Percentiles rank a stretch among this genome's conserved stretches.
phyloP scores from a whole-genome alignment of 2,113 vertebrate genomes.

The Cyrtonyx montezumae region DNA sequence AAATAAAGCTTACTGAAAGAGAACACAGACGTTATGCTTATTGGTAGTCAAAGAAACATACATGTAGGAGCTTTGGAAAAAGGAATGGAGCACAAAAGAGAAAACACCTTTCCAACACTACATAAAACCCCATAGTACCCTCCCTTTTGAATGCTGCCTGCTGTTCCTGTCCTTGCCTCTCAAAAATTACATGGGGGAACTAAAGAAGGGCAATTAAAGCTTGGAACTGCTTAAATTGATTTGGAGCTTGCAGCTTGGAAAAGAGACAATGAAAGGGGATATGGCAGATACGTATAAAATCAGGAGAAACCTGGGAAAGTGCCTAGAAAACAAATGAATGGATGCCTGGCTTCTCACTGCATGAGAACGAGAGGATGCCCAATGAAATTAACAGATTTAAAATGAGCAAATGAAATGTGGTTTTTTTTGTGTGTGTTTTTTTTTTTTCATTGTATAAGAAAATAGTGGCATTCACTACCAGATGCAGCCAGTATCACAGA shows the following conservation, averaged over 20 bases:
- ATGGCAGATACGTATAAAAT: conserved; percentile 51
- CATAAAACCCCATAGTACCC: background rate
- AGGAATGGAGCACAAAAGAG: background rate
- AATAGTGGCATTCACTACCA: background rate
- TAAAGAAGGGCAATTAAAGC: conserved; percentile 49
- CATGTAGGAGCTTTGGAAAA: background rate
- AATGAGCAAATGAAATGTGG: background rate
- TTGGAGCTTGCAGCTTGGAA: conserved; percentile 49
- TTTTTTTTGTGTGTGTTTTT: background rate
- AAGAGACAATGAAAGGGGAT: conserved; percentile 16
- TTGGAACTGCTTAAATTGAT: conserved; percentile 52
- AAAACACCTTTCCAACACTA: conserved; percentile 28
- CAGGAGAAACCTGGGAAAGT: conserved; percentile 46
- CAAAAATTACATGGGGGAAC: conserved; percentile 35
- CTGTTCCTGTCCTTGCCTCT: conserved; percentile 30
- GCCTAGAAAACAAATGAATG: conserved; percentile 57
- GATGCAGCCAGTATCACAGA: background rate
- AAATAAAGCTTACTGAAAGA: background rate
- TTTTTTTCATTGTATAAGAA: background rate
- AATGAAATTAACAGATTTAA: conserved; percentile 23
- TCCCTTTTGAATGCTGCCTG: conserved; percentile 6
- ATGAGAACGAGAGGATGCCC: conserved; percentile 14
- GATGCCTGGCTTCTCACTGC: conserved; percentile 27
- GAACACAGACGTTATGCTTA: background rate
- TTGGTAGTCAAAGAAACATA: background rate